Evolutionary conservation across 2,113 vertebrate genomes (phyloP).

Genomic region (Poeciliopsis prolifica): DNA sequence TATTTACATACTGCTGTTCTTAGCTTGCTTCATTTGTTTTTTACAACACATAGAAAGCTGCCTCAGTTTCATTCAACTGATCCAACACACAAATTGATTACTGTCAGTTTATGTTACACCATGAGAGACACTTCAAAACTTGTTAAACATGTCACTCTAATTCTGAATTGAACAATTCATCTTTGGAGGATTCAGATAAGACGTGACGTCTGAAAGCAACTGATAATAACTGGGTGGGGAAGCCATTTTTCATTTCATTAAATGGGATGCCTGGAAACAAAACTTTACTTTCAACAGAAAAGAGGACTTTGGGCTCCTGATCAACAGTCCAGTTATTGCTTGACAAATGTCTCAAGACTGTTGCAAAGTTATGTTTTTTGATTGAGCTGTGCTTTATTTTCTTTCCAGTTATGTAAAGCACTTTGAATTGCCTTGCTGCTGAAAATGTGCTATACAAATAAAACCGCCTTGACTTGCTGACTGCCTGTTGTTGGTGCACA

Average conservation of each 20-base stretch:
- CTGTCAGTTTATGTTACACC: not conserved
- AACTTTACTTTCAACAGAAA: not conserved
- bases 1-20: not conserved
- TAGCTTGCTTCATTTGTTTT: not conserved
- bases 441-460: too few species aligned
- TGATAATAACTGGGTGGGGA: not conserved
- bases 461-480: too few species aligned
- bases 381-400: too few species aligned
- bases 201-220: not conserved
- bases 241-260: not conserved
- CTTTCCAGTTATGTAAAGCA: too few species aligned
- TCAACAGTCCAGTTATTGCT: too few species aligned
- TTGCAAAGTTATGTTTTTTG: too few species aligned
- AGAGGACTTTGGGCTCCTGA: not conserved
- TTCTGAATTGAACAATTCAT: not conserved
- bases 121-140: not conserved
- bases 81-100: not conserved
- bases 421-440: too few species aligned
- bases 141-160: not conserved
- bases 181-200: not conserved
- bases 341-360: too few species aligned
- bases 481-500: too few species aligned
- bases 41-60: not conserved
- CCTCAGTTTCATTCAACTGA: not conserved
- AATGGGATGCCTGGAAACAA: not conserved